Evolutionary conservation across 2,888 invertebrate species (phyloP).

Genomic region (Esperia sulphurella): DNA sequence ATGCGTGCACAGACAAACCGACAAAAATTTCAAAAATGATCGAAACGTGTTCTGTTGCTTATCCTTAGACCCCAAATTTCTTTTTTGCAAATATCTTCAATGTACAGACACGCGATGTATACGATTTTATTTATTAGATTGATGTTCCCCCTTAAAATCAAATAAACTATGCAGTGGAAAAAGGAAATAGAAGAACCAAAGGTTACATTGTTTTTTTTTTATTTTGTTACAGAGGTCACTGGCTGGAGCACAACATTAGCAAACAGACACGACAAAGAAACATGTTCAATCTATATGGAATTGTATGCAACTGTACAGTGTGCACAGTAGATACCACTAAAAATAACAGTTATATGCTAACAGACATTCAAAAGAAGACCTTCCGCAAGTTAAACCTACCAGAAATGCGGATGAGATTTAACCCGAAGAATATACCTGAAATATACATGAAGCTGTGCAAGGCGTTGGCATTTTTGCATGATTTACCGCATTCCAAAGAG

Average conservation of each 20-base stretch:
- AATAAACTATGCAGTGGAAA: background rate
- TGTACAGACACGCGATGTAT: too few relatives aligned
- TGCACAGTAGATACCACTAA: constrained; percentile 7
- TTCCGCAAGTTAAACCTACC: constrained; percentile 5
- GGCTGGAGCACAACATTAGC: constrained; percentile 3
- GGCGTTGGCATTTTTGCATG: constrained; percentile 8
- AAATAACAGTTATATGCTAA: background rate
- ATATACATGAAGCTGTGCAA: constrained; percentile 10
- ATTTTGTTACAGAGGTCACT: constrained; percentile 12
- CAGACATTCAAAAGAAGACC: constrained; percentile 4
- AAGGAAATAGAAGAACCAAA: background rate
- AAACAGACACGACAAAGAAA: background rate
- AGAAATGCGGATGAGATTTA: background rate
- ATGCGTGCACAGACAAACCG: too few relatives aligned
- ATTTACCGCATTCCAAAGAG: constrained; percentile 18
- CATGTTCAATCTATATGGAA: constrained; percentile 7
- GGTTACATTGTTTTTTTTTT: background rate
- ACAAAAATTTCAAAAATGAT: too few relatives aligned
- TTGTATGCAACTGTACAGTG: constrained; percentile 12
- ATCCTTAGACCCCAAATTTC: too few relatives aligned
- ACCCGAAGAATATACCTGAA: background rate
- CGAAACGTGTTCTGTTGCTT: too few relatives aligned
- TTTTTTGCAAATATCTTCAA: too few relatives aligned
- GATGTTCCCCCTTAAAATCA: too few relatives aligned
- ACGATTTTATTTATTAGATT: too few relatives aligned